Percentiles rank a stretch among this genome's conserved stretches.
These are phyloP conservation scores for Centruroides sculpturatus DNA, from an alignment of 1,140 invertebrate genomes.

Conservation along the genomic window DNA sequence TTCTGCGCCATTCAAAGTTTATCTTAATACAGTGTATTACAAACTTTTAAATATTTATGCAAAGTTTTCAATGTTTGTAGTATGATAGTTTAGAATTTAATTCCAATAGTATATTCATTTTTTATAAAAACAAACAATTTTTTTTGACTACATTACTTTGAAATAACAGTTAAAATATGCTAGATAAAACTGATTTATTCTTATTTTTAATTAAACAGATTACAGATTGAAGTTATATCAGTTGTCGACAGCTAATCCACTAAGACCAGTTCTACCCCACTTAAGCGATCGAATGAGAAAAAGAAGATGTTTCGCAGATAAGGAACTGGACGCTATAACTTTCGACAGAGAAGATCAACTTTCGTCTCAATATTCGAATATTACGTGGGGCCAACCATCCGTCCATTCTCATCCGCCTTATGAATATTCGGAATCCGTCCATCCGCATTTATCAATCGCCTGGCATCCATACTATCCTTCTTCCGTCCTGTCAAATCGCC, in stretches of 20 bases:
- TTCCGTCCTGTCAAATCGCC: neutral
- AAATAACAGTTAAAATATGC: too few species aligned
- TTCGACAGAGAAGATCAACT: constrained; percentile 21
- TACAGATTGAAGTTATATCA: too few species aligned
- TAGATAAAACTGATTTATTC: too few species aligned
- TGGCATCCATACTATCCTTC: neutral
- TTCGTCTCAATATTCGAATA: neutral
- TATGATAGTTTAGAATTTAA: too few species aligned
- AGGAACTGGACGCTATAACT: constrained; percentile 31
- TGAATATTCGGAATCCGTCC: neutral
- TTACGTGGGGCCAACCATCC: neutral
- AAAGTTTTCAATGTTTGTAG: too few species aligned
- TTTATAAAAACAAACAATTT: too few species aligned
- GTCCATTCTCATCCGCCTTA: neutral
- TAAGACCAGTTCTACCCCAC: constrained; percentile 19
- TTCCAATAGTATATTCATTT: too few species aligned
- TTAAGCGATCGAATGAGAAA: constrained; percentile 33
- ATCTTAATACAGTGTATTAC: too few species aligned
- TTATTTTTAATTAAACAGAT: too few species aligned
- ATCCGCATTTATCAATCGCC: neutral
- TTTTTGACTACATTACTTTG: too few species aligned
- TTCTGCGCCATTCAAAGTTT: too few species aligned
- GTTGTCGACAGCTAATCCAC: neutral
- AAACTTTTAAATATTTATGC: too few species aligned
- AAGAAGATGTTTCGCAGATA: constrained; percentile 33